Percentiles rank a stretch among this genome's conserved stretches.
Conservation (phyloP, 1,140 invertebrate species). For the Drosophila lini region DNA sequence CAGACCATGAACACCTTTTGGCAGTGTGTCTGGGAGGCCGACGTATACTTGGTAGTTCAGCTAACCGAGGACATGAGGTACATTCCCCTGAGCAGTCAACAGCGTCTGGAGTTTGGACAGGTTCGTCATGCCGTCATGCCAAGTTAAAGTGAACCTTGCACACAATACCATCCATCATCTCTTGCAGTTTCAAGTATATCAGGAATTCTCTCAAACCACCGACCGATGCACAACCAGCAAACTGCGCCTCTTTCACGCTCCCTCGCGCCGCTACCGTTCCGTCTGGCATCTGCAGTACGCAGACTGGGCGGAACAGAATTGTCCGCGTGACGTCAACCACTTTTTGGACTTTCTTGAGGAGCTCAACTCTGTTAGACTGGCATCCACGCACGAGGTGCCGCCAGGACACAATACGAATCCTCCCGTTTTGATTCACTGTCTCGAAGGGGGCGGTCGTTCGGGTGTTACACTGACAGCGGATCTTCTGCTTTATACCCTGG, state of each 20-base stretch:
- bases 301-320: slow-evolving; percentile 90
- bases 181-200: slow-evolving; percentile 88
- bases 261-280: slow-evolving; percentile 86
- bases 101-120: slow-evolving; percentile 86
- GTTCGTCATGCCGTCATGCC: slow-evolving; percentile 63
- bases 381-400: slow-evolving; percentile 88
- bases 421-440: slow-evolving; percentile 89
- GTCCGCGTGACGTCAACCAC: slow-evolving; percentile 88
- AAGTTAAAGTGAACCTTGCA: neutral
- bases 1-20: slow-evolving; percentile 88
- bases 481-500: slow-evolving; percentile 92
- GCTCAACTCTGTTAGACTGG: slow-evolving; percentile 91
- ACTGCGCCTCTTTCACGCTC: slow-evolving; percentile 86
- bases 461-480: slow-evolving; percentile 92
- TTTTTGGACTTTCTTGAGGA: slow-evolving; percentile 94
- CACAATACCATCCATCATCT: neutral
- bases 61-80: slow-evolving; percentile 88
- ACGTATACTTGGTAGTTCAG: slow-evolving; percentile 91
- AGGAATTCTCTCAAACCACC: slow-evolving; percentile 87
- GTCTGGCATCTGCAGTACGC: slow-evolving; percentile 93
- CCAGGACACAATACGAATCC: slow-evolving; percentile 89
- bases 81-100: slow-evolving; percentile 86
- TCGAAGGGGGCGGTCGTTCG: slow-evolving; percentile 89
- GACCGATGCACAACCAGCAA: slow-evolving; percentile 87
- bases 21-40: slow-evolving; percentile 95